phyloP scores from a whole-genome alignment of 2,888 invertebrate species.

The Ophonus ardosiacus region DNA sequence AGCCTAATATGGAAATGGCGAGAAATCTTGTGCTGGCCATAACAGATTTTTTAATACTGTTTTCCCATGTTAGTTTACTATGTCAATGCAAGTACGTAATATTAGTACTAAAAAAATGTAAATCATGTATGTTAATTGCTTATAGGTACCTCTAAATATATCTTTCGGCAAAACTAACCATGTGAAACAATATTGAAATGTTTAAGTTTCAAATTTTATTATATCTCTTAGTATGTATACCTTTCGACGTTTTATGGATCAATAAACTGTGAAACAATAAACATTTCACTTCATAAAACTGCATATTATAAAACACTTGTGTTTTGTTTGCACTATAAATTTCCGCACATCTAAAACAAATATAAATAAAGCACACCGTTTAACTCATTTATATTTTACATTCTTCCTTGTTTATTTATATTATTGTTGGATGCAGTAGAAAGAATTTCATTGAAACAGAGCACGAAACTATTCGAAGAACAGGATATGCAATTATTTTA shows the following conservation, averaged over 20 bases:
- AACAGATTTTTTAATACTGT: too few species aligned
- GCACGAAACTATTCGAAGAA: neutral
- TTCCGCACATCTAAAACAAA: neutral
- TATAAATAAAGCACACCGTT: neutral
- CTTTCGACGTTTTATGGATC: neutral
- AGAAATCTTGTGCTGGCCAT: too few species aligned
- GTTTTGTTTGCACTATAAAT: neutral
- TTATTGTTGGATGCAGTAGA: neutral
- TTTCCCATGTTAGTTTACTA: too few species aligned
- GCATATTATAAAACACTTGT: neutral
- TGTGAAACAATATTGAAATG: neutral
- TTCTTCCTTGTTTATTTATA: neutral
- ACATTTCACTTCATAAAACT: constrained; percentile 10
- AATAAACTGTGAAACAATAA: neutral
- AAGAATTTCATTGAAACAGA: neutral
- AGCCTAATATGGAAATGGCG: too few species aligned
- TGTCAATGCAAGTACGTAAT: too few species aligned
- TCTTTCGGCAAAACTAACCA: too few species aligned
- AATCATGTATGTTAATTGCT: too few species aligned
- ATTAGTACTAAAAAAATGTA: too few species aligned
- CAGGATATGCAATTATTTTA: neutral
- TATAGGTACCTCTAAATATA: too few species aligned
- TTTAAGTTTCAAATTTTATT: constrained; percentile 3
- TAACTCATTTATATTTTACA: neutral
- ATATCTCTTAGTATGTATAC: neutral